Evolutionary conservation across 2,113 vertebrate species (phyloP).

Genomic region (Meles meles): DNA sequence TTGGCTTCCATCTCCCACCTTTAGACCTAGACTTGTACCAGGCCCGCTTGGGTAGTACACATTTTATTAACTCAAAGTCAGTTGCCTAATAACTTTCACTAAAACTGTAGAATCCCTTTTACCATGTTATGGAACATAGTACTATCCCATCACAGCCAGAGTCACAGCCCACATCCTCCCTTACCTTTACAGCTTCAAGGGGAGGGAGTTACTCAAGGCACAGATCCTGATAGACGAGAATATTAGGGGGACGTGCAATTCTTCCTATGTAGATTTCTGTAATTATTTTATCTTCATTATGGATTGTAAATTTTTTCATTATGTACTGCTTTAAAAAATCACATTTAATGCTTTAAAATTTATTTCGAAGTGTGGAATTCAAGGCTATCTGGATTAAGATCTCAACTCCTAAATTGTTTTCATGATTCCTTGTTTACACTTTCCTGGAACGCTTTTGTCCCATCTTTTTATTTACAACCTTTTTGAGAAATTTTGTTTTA

Average conservation of each 20-base stretch:
- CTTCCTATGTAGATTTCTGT: neutral
- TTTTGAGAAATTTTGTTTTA: neutral
- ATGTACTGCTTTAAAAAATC: neutral
- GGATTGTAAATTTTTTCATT: neutral
- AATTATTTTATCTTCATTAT: neutral
- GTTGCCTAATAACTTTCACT: neutral
- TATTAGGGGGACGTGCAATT: neutral
- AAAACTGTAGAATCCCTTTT: neutral
- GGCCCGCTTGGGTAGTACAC: neutral
- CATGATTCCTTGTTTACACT: neutral
- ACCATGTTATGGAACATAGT: neutral
- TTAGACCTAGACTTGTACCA: neutral
- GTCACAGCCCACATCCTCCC: neutral
- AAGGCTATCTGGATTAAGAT: neutral
- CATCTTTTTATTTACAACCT: neutral
- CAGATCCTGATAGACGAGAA: neutral
- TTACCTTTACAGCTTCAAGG: neutral
- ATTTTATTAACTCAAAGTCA: neutral
- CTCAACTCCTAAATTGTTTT: neutral
- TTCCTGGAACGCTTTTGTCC: neutral
- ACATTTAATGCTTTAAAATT: neutral
- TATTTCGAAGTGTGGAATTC: neutral
- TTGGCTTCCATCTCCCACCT: neutral
- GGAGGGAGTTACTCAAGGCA: neutral
- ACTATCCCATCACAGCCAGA: neutral